These are phyloP conservation scores for Papilio dardanus DNA, from an alignment of 1,140 invertebrate genomes.

Conservation along the genomic window DNA sequence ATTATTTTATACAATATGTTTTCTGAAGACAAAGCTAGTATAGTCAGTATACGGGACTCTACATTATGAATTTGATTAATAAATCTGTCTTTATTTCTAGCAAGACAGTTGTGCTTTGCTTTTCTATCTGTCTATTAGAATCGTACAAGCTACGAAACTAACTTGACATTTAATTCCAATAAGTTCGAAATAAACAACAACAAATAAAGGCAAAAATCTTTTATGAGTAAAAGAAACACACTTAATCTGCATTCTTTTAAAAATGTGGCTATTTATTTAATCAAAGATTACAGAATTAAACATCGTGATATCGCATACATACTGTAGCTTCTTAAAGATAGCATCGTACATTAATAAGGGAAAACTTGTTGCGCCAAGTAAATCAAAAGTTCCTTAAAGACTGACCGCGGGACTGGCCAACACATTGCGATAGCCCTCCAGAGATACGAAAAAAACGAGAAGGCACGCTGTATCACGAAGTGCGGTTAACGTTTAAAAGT, in stretches of 20 bases:
- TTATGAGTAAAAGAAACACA: neutral
- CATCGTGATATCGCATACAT: constrained; percentile 16
- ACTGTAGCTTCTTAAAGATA: constrained; percentile 31
- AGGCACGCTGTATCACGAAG: constrained; percentile 56
- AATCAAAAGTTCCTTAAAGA: constrained; percentile 65
- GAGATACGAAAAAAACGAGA: constrained; percentile 52
- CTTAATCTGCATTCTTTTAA: neutral
- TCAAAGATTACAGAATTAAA: constrained; percentile 27
- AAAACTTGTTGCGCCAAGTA: constrained; percentile 49
- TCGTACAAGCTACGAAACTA: neutral
- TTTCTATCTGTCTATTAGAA: neutral
- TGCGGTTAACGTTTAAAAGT: constrained; percentile 62
- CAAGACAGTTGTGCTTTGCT: neutral
- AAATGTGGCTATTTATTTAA: neutral
- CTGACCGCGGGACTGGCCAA: constrained; percentile 58
- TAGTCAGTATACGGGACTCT: neutral
- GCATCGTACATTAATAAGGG: constrained; percentile 46
- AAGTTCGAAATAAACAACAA: neutral
- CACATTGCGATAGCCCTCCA: constrained; percentile 59
- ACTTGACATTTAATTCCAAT: neutral
- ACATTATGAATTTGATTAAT: neutral
- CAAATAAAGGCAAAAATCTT: neutral
- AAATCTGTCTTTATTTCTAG: neutral
- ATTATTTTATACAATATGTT: constrained; percentile 22
- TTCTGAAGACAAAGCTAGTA: neutral